These are phyloP conservation scores for Siniperca scherzeri DNA, from an alignment of 2,797 vertebrate genomes.

Conservation along the genomic window DNA sequence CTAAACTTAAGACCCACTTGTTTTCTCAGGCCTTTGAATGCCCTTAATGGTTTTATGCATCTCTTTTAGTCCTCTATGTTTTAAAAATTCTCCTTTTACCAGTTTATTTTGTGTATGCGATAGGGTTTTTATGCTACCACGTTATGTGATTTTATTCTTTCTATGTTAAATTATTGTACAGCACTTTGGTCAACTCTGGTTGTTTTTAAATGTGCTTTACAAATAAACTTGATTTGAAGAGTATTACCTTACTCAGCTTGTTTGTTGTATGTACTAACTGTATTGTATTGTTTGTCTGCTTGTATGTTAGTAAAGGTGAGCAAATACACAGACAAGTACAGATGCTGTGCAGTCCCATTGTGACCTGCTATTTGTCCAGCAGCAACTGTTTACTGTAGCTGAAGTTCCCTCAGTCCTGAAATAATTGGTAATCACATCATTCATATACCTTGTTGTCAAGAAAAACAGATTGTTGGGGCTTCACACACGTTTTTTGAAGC, in stretches of 20 bases:
- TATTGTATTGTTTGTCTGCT: slow-evolving; percentile 15
- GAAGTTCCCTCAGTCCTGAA: neutral
- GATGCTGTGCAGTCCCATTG: neutral
- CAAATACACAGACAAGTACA: slow-evolving; percentile 16
- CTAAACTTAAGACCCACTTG: no score
- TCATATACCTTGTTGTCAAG: neutral
- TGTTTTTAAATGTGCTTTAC: no score
- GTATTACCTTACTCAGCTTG: neutral
- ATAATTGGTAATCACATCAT: slow-evolving; percentile 10
- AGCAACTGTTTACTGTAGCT: slow-evolving; percentile 24
- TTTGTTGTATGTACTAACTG: slow-evolving; percentile 18
- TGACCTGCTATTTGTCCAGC: slow-evolving; percentile 11
- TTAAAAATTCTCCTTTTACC: no score
- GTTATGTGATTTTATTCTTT: no score
- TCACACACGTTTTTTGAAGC: neutral
- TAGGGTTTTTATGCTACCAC: no score
- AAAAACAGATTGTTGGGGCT: slow-evolving; percentile 1
- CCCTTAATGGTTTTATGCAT: no score
- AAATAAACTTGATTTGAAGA: neutral
- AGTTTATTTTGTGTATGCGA: no score
- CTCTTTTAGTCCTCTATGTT: no score
- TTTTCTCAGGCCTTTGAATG: no score
- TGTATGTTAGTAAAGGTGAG: slow-evolving; percentile 10
- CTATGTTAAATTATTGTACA: no score
- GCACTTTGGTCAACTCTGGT: no score